Base-by-base conservation (phyloP, 2,113 vertebrate species). In the Probosciger aterrimus region DNA sequence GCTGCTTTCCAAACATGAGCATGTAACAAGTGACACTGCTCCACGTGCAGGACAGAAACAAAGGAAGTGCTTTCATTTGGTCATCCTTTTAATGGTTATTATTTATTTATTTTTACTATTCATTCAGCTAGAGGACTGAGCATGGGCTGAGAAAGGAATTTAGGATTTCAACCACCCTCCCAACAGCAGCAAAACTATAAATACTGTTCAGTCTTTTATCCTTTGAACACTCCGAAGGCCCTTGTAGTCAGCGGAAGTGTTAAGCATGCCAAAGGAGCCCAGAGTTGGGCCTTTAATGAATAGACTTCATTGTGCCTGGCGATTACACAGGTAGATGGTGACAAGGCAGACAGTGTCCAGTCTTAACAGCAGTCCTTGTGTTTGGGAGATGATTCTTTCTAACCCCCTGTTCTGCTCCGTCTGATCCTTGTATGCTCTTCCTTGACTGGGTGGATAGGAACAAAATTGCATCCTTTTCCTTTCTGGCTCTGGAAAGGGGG, bases 291-390 rank as follows among this genome's bases (percentile, higher is more conserved):
- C 33, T 47, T 92, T 27, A 68, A 52, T 93, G 83, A 97, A 94
- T 79, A 62, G 86, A 41, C 49, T 49, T 84, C 9, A 1, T 92
- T 96, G 87, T 95, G 92, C 37, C 57, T 91, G 60, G 30, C 1
- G 10, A 68, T 86, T 79, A 82, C 62, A 86, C 88, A 97, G 96
- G 95, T 96, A 96, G 62, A 88, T 73, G n/a, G 53, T 84, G 90
- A 93, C 83, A 93, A 95, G 62, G 83, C 92, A 86, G 80, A 57
- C 88, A 86, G 88, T 83, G 83, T 92, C 90, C 47, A 60, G 57
- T 55, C 31, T 31, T 50, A 94, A 90, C 77, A 93, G 55, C 80
- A 86, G 62, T 52, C 65, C 85, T 92, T 92, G 77, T 93, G 65
- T 88, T 49, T 75, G 47, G 31, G 71, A 88, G 82, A 74, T 30